phyloP scores from a whole-genome alignment of 2,888 invertebrate species.

The Oscheius sp. region DNA sequence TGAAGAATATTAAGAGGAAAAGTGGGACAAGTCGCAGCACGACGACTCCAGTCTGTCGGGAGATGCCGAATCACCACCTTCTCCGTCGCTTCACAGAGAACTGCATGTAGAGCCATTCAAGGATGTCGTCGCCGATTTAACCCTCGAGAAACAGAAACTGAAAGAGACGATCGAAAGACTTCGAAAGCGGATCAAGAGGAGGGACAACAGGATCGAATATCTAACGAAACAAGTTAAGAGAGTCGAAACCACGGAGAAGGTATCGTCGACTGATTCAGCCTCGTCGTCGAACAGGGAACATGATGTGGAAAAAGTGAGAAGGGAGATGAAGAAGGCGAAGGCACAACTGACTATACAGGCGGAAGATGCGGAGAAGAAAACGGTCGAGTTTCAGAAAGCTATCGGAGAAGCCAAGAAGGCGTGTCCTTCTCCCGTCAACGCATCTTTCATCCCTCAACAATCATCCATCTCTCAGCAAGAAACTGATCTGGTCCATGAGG shows the following conservation, averaged over 20 bases:
- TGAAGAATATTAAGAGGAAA: neutral
- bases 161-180: slow-evolving; percentile 7
- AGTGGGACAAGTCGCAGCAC: too few species aligned
- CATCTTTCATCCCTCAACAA: too few species aligned
- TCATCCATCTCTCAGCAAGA: too few species aligned
- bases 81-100: neutral
- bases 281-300: neutral
- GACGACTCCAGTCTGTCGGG: too few species aligned
- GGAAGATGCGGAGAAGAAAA: slow-evolving; percentile 4
- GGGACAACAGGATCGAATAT: slow-evolving; percentile 7
- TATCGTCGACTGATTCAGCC: neutral
- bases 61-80: slow-evolving; percentile 11
- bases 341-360: neutral
- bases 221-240: neutral
- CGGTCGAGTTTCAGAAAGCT: neutral
- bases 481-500: too few species aligned
- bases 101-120: slow-evolving; percentile 16
- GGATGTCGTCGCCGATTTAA: slow-evolving; percentile 12
- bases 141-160: slow-evolving; percentile 5
- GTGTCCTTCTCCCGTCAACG: too few species aligned
- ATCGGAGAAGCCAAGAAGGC: slow-evolving; percentile 15
- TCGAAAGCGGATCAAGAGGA: neutral
- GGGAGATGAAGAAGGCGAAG: slow-evolving; percentile 8
- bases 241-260: neutral
- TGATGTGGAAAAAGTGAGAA: neutral